These are phyloP conservation scores for Seriola rivoliana DNA, from an alignment of 2,113 vertebrate species.

Conservation along the genomic window DNA sequence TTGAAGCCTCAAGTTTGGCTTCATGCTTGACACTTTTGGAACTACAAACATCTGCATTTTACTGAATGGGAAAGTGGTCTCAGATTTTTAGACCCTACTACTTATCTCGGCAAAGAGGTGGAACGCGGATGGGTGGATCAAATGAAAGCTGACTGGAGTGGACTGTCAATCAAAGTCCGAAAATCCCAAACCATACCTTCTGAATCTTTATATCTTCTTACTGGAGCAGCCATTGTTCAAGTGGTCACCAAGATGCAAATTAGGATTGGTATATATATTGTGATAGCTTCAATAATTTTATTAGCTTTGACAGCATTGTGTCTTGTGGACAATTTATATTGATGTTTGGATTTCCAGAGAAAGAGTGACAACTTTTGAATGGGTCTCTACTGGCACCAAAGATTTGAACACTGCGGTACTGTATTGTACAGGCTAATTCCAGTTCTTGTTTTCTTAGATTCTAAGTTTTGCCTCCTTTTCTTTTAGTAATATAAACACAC, in stretches of 20 bases:
- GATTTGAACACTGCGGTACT: too few species aligned
- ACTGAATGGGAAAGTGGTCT: too few species aligned
- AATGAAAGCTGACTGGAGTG: background rate
- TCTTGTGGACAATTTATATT: too few species aligned
- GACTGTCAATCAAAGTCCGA: background rate
- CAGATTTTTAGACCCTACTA: too few species aligned
- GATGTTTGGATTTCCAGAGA: background rate
- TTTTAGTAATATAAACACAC: background rate
- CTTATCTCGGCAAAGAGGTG: background rate
- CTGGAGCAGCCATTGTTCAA: background rate
- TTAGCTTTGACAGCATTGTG: background rate
- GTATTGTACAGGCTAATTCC: too few species aligned
- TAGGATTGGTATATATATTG: too few species aligned
- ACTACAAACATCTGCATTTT: background rate
- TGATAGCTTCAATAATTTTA: too few species aligned
- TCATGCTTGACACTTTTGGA: background rate
- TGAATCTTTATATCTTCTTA: background rate
- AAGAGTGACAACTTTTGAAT: background rate
- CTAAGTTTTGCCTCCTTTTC: background rate
- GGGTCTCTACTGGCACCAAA: too few species aligned
- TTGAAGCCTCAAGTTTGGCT: background rate
- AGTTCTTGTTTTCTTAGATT: too few species aligned
- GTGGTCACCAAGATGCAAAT: background rate
- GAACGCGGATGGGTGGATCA: background rate
- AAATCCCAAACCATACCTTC: background rate